Evolutionary conservation across 2,888 invertebrate species (phyloP).

Genomic region (Noctua janthina): DNA sequence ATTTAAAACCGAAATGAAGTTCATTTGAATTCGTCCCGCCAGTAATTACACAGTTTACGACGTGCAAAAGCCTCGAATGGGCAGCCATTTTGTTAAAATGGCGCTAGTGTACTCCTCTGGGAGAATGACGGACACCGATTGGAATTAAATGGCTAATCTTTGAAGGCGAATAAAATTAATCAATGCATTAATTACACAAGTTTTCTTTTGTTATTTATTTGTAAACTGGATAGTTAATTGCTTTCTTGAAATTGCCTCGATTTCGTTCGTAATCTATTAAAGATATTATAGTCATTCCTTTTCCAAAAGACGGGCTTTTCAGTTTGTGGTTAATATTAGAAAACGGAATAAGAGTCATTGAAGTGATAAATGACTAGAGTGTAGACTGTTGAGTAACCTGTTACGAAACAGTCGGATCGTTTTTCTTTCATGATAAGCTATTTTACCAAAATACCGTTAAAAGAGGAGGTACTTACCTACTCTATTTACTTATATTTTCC

Average conservation of each 20-base stretch:
- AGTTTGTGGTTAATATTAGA: not conserved
- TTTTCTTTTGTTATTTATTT: slow-evolving; percentile 66
- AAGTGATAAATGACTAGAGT: not conserved
- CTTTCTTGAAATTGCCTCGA: not conserved
- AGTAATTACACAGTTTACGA: slow-evolving; percentile 90
- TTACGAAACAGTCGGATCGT: not conserved
- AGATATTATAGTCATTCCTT: not conserved
- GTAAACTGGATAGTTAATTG: not conserved
- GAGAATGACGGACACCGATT: slow-evolving; percentile 70
- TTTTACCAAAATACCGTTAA: not conserved
- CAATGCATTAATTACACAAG: slow-evolving; percentile 82
- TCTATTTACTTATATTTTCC: not conserved
- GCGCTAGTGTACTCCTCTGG: slow-evolving; percentile 73
- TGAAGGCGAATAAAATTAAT: slow-evolving; percentile 83
- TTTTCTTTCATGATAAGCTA: not conserved
- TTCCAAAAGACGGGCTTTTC: not conserved
- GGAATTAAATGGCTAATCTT: slow-evolving; percentile 84
- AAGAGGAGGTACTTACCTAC: not conserved
- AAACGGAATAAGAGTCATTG: not conserved
- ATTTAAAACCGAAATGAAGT: slow-evolving; percentile 90
- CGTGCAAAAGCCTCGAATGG: slow-evolving; percentile 82
- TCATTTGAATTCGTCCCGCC: slow-evolving; percentile 86
- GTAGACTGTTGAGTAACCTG: not conserved
- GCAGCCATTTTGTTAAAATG: slow-evolving; percentile 83
- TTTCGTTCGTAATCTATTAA: not conserved